Evolutionary conservation across 1,140 invertebrate species (phyloP), one percentile per base, ranked within the genome.

Genomic region (Ceratina australensis): DNA sequence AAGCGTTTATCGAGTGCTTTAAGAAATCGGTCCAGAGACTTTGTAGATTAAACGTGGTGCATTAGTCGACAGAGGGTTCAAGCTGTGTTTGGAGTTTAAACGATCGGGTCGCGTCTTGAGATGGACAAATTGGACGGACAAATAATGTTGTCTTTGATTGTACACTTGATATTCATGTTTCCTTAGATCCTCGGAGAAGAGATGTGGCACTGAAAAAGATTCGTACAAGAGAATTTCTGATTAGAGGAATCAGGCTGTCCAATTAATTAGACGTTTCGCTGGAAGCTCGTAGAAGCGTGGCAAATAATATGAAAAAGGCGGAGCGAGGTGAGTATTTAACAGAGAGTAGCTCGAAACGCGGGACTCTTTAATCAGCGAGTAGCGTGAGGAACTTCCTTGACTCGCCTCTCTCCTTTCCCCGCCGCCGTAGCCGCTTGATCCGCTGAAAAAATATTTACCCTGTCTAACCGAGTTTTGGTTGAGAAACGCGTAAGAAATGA

Each of bases 81-180:
- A 16, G 18, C 22, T 71, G 26, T 63, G 28, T 69, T 78, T 78
- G 75, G 50, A 49, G 72, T 78, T 64, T 63, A 72, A 78, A 77
- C 74, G 74, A 77, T 66, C 52, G 12, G 50, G 49, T 59, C n/a
- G 28, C 26, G 57, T 16, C 12, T 7, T 18, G 47, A 16, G 12
- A 22, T 4, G 52, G 13, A 13, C 2, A 22, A 33, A 8, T 54
- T 22, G 47, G 20, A n/a, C 10, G 60, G 2, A 28, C 33, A 49
- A 33, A 57, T 67, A n/a, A 68, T 59, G 28, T 57, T 22, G n/a
- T 33, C 26, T 59, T 8, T 18, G 8, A 59, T 59, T 24, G 20
- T 12, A 22, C 12, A 24, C 24, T 20, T 59, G 18, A 59, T 16
- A 24, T 59, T 59, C 15, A 59, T 16, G 10, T 56, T 20, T 56